Evolutionary conservation across 2,888 invertebrate species (phyloP), one percentile per base, ranked within the genome.

Genomic region (Melinaea menophilus): DNA sequence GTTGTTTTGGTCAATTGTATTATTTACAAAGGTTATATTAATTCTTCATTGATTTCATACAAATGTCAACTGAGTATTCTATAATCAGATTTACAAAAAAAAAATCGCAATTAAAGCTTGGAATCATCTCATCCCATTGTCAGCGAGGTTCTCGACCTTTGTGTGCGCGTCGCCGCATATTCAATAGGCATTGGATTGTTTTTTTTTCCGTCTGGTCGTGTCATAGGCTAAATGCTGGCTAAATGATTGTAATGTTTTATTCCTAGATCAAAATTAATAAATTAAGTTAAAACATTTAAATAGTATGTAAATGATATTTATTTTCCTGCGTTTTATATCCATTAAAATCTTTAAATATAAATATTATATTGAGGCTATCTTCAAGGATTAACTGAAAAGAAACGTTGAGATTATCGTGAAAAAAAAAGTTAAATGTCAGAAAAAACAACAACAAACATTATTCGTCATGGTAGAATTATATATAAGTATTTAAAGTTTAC

Each of bases 61-160:
- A 31, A 51, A 51, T 51, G 51, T 4, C n/a, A 31, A 51, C 51
- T 2, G 51, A 51, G 4, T 4, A 51, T 31, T 31, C 9, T 31
- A 51, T 66, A 55, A 58, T 60, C 12, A 46, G 22, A 55, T 41
- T 63, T 59, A 60, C 64, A 46, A 72, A 71, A 71, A 69, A 66
- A 69, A 68, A 73, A 73, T 68, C 72, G 75, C 76, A 79, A 79
- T 81, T 78, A 79, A 74, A 75, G 73, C 77, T 77, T 78, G 79
- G 71, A 69, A 69, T 77, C 79, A 77, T 79, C 79, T 78, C 77
- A 76, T 72, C 73, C 78, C 75, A 83, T 84, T 85, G 83, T 84
- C 77, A 74, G 69, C 62, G 79, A 79, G 86, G 85, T 82, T 79
- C 75, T 81, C 79, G 83, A 85, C 85, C 86, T 84, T 77, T 78